Evolutionary conservation across 2,888 invertebrate species (phyloP).

Genomic region (Phyto melanocephala): DNA sequence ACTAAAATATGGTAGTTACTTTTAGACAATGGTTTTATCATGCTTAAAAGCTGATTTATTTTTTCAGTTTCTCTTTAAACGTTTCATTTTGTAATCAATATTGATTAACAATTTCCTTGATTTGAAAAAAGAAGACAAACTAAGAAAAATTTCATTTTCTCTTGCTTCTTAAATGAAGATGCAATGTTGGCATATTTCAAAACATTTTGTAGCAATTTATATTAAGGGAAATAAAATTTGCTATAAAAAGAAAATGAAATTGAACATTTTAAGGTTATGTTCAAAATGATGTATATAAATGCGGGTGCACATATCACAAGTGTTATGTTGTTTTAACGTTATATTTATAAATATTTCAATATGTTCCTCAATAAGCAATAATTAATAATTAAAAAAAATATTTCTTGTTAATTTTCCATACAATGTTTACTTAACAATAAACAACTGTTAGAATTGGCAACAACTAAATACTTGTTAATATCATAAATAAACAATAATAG

Average conservation of each 20-base stretch:
- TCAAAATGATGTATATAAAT: too few species aligned
- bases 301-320: too few species aligned
- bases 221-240: too few species aligned
- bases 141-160: neutral
- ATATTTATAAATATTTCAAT: too few species aligned
- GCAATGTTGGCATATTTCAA: too few species aligned
- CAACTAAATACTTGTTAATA: conserved; percentile 45
- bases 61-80: neutral
- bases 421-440: neutral
- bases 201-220: too few species aligned
- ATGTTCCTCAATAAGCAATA: too few species aligned
- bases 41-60: neutral
- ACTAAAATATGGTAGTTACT: conserved; percentile 8
- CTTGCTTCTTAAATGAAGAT: too few species aligned
- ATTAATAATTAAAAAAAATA: neutral
- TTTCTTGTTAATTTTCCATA: neutral
- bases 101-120: conserved; percentile 30
- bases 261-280: too few species aligned
- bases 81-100: conserved; percentile 22
- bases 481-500: conserved; percentile 16
- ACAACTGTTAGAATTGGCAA: neutral
- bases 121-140: neutral
- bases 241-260: too few species aligned
- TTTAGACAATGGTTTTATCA: conserved; percentile 3
- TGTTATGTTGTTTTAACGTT: too few species aligned